These are phyloP conservation scores for Urechis unicinctus DNA, from an alignment of 2,888 invertebrate species.

Conservation along the genomic window DNA sequence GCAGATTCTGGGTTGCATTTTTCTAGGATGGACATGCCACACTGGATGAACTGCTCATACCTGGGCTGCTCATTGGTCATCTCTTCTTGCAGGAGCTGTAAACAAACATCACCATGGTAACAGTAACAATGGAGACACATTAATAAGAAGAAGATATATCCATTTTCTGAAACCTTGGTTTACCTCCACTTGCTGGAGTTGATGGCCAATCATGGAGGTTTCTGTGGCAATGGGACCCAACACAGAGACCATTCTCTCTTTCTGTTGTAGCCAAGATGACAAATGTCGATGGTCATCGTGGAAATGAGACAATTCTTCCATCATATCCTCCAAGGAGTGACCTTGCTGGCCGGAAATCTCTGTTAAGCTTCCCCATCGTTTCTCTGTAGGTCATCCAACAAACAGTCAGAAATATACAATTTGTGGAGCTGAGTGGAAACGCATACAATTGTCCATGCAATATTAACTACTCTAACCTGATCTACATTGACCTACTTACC, in stretches of 20 bases:
- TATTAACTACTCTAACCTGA: too few species aligned
- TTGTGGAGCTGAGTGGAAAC: background rate
- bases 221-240: constrained; percentile 94
- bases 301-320: constrained; percentile 86
- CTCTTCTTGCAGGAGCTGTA: constrained; percentile 84
- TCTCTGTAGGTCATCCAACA: constrained; percentile 28
- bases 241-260: constrained; percentile 91
- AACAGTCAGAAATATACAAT: background rate
- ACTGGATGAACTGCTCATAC: constrained; percentile 74
- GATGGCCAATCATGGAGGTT: constrained; percentile 89
- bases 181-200: constrained; percentile 74
- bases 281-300: constrained; percentile 79
- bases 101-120: too few species aligned
- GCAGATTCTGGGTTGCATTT: constrained; percentile 53
- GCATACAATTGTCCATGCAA: too few species aligned
- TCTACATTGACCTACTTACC: too few species aligned
- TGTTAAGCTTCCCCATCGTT: constrained; percentile 42
- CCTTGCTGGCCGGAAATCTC: constrained; percentile 40
- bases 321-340: constrained; percentile 33
- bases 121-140: too few species aligned
- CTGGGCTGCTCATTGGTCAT: constrained; percentile 88
- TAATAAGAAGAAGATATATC: too few species aligned
- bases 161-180: background rate
- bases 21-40: constrained; percentile 70
- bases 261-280: constrained; percentile 80